A percentile compares a stretch with the other conserved stretches of the same genome.
Conservation (phyloP, 2,888 invertebrate species). For the Taphrorychus bicolor region DNA sequence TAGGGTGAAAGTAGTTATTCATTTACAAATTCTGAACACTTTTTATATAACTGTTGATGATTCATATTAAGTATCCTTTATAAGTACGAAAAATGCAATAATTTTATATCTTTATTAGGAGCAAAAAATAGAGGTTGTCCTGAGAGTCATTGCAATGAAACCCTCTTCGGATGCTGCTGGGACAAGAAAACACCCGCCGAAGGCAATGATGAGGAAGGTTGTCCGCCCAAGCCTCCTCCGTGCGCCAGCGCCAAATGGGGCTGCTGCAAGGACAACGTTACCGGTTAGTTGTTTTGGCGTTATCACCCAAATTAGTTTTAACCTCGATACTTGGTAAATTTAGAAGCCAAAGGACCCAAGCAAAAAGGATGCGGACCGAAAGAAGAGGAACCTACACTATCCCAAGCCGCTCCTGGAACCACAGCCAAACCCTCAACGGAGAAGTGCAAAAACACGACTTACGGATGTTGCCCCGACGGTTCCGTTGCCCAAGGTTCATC, state of each 20-base stretch:
- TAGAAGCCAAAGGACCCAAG: slow-evolving; percentile 30
- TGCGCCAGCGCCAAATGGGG: slow-evolving; percentile 74
- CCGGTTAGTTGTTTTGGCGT: slow-evolving; percentile 63
- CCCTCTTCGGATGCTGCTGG: slow-evolving; percentile 87
- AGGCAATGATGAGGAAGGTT: slow-evolving; percentile 83
- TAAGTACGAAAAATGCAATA: too few species aligned
- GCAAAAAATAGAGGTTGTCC: slow-evolving; percentile 79
- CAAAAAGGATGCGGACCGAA: slow-evolving; percentile 30
- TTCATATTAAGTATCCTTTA: too few species aligned
- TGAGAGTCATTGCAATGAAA: slow-evolving; percentile 72
- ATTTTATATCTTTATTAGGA: too few species aligned
- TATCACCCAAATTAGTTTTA: slow-evolving; percentile 38
- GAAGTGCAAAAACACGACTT: slow-evolving; percentile 65
- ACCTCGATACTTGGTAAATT: not conserved
- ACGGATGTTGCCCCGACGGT: slow-evolving; percentile 78
- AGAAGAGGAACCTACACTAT: not conserved
- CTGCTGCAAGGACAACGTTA: slow-evolving; percentile 83
- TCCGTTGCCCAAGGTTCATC: slow-evolving; percentile 64
- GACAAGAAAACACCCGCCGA: slow-evolving; percentile 79
- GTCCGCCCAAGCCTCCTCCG: slow-evolving; percentile 69
- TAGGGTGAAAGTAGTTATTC: too few species aligned
- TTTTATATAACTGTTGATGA: too few species aligned
- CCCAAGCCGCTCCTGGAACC: too few species aligned
- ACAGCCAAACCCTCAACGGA: slow-evolving; percentile 57
- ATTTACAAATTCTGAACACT: too few species aligned